These are phyloP conservation scores for Neodiprion fabricii DNA, from an alignment of 1,140 invertebrate species.

Conservation along the genomic window DNA sequence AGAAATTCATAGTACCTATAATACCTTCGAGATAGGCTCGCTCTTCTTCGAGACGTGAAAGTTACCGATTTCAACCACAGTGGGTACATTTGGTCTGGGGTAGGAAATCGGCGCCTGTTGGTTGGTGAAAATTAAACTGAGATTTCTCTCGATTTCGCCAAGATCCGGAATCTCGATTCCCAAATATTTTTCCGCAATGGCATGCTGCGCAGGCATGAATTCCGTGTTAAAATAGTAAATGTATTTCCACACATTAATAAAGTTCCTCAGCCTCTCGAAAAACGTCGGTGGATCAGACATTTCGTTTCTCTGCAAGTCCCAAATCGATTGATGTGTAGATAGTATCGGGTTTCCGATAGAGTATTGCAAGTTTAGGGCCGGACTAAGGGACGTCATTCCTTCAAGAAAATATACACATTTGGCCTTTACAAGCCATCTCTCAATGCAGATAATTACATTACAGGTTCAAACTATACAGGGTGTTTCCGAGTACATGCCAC, in stretches of 20 bases:
- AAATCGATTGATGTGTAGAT: not conserved
- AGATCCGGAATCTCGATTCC: conserved; percentile 34
- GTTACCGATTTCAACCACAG: conserved; percentile 61
- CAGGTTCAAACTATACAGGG: no score
- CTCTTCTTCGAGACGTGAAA: conserved; percentile 53
- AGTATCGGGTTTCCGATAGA: not conserved
- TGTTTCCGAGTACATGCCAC: no score
- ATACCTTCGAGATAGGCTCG: conserved; percentile 40
- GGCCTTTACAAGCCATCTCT: no score
- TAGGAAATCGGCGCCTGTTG: conserved; percentile 64
- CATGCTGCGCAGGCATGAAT: not conserved
- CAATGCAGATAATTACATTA: no score
- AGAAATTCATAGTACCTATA: not conserved
- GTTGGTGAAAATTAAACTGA: conserved; percentile 62
- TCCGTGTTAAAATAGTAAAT: not conserved
- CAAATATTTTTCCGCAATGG: conserved; percentile 52
- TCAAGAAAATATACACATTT: not conserved
- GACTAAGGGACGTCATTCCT: not conserved
- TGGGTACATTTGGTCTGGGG: conserved; percentile 62
- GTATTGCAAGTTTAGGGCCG: not conserved
- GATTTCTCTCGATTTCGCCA: conserved; percentile 42
- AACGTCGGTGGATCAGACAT: not conserved
- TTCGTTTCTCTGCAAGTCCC: not conserved
- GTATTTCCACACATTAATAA: not conserved
- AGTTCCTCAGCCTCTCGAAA: not conserved